Conservation (phyloP, 2,113 vertebrate species). For the Protobothrops mucrosquamatus region DNA sequence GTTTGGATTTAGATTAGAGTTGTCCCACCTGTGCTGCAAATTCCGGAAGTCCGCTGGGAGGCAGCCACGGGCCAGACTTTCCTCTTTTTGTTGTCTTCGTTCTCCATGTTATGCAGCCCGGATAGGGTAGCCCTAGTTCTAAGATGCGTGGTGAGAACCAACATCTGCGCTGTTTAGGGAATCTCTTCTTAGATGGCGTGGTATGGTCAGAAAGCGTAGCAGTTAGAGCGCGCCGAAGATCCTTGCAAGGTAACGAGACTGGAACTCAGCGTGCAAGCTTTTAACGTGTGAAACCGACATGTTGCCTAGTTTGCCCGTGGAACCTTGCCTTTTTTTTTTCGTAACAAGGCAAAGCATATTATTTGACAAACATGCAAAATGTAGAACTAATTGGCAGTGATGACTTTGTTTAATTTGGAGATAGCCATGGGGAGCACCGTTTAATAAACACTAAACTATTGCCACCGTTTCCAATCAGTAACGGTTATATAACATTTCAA, state of each 20-base stretch:
- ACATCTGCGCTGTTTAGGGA: background rate
- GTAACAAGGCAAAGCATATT: background rate
- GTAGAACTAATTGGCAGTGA: background rate
- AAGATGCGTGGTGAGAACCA: background rate
- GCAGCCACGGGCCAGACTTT: background rate
- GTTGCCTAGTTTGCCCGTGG: background rate
- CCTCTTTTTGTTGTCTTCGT: background rate
- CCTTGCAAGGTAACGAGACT: background rate
- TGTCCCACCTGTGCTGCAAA: background rate
- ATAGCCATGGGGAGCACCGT: background rate
- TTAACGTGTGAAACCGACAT: background rate
- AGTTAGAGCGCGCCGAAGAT: background rate
- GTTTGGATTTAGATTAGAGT: accelerated
- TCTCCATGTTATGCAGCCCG: background rate
- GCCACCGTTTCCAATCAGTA: background rate
- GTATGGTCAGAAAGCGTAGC: background rate
- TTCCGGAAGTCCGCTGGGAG: background rate
- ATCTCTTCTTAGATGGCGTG: background rate
- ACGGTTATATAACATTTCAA: background rate
- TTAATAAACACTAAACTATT: background rate
- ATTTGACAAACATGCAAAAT: background rate
- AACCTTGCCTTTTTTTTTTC: background rate
- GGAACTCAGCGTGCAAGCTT: background rate
- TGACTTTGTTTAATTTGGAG: background rate
- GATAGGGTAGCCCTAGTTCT: background rate